A percentile compares a stretch with the other conserved stretches of the same genome.
phyloP scores from a whole-genome alignment of 53 echinoderm and acorn worm genomes.

The Apostichopus leukothele region DNA sequence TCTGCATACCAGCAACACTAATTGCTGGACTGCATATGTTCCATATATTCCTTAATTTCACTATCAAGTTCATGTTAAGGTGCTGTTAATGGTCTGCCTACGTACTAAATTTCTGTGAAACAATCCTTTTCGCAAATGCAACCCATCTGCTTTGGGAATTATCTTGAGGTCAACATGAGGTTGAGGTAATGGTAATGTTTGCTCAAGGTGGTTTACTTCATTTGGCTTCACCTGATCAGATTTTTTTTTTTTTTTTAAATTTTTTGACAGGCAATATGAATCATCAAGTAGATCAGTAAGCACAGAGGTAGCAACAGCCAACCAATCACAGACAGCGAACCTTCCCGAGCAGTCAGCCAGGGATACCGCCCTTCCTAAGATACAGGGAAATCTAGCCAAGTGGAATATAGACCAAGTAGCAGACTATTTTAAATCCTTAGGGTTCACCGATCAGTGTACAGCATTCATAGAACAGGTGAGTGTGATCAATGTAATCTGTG shows the following conservation, averaged over 20 bases:
- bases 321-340: slow-evolving; percentile 73
- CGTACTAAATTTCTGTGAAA: too few species aligned
- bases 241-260: neutral
- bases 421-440: slow-evolving; percentile 64
- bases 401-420: slow-evolving; percentile 89
- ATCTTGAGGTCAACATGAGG: too few species aligned
- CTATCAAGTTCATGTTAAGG: too few species aligned
- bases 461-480: slow-evolving; percentile 85
- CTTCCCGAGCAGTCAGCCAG: slow-evolving; percentile 84
- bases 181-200: too few species aligned
- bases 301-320: slow-evolving; percentile 83
- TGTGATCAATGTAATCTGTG: neutral
- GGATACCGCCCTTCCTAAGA: slow-evolving; percentile 41
- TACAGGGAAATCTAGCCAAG: slow-evolving; percentile 56
- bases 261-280: slow-evolving; percentile 19
- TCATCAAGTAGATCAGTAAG: slow-evolving; percentile 28
- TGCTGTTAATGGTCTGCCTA: too few species aligned
- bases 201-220: too few species aligned
- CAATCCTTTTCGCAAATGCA: too few species aligned
- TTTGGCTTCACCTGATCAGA: neutral
- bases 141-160: too few species aligned
- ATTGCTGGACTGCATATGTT: too few species aligned
- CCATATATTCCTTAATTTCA: too few species aligned
- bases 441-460: slow-evolving; percentile 76
- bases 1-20: too few species aligned